Conservation (phyloP, 2,888 invertebrate species). For the Agriotes lineatus region DNA sequence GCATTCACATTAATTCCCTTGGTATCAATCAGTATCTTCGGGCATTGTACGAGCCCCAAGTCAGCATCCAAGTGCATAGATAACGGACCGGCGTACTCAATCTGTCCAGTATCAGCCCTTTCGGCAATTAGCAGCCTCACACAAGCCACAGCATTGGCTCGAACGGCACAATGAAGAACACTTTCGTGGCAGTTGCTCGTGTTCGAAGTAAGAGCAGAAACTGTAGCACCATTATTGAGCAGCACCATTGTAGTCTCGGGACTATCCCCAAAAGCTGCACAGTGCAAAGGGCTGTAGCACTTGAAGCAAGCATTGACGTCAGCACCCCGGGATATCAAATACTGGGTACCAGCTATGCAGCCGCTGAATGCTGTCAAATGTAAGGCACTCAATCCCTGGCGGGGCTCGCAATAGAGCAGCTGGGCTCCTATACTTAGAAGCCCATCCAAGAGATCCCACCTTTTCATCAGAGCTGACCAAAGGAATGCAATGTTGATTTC, state of each 20-base stretch:
- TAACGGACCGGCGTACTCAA: slow-evolving; percentile 82
- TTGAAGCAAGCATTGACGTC: slow-evolving; percentile 78
- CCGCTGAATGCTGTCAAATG: slow-evolving; percentile 87
- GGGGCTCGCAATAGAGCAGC: slow-evolving; percentile 77
- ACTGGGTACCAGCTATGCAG: slow-evolving; percentile 78
- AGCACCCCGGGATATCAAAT: slow-evolving; percentile 76
- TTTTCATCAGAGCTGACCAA: slow-evolving; percentile 81
- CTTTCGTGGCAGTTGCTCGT: slow-evolving; percentile 77
- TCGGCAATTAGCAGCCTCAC: slow-evolving; percentile 80
- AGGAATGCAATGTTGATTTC: slow-evolving; percentile 81
- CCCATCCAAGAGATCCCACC: slow-evolving; percentile 75
- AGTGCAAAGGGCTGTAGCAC: slow-evolving; percentile 87
- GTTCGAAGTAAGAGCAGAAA: slow-evolving; percentile 75
- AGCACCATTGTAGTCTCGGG: slow-evolving; percentile 84
- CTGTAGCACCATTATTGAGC: slow-evolving; percentile 77
- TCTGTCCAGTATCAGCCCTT: slow-evolving; percentile 81
- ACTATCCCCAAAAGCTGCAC: slow-evolving; percentile 90
- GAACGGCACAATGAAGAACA: slow-evolving; percentile 85
- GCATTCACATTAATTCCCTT: slow-evolving; percentile 80
- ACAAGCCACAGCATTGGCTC: slow-evolving; percentile 87
- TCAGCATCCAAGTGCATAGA: slow-evolving; percentile 87
- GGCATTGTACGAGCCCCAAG: slow-evolving; percentile 80
- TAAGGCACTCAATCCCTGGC: slow-evolving; percentile 78
- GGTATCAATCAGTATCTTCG: slow-evolving; percentile 80
- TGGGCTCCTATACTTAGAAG: slow-evolving; percentile 79